These are phyloP conservation scores for Stylophora pistillata DNA, from an alignment of 64 coral and sea anemone genomes.

Conservation along the genomic window DNA sequence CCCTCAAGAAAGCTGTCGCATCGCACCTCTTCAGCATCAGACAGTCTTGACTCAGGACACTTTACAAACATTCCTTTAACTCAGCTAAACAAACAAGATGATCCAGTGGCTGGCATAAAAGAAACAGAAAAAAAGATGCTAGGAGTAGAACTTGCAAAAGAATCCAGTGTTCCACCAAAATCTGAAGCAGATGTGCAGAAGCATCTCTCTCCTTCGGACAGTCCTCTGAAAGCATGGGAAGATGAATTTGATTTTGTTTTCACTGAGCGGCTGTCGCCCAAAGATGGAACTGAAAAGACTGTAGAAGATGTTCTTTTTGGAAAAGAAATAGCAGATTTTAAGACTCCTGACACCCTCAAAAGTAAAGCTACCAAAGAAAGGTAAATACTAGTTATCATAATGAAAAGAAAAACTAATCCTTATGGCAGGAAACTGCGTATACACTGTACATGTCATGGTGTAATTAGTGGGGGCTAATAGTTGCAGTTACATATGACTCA, in stretches of 20 bases:
- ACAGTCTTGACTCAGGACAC: constrained; percentile 36
- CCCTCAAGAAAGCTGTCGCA: background rate
- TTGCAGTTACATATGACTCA: no score
- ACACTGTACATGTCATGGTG: no score
- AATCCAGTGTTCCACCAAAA: background rate
- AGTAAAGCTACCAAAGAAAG: background rate
- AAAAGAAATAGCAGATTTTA: constrained; percentile 6
- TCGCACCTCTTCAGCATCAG: constrained; percentile 20
- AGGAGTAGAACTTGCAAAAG: background rate
- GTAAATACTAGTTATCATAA: background rate
- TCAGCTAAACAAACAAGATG: constrained; percentile 14
- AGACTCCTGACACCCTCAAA: constrained; percentile 37
- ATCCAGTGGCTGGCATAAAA: background rate
- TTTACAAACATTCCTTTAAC: constrained; percentile 29
- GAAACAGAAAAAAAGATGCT: background rate
- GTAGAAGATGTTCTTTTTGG: constrained; percentile 46
- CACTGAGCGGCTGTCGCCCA: constrained; percentile 34
- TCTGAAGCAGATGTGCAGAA: background rate
- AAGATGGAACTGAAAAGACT: constrained; percentile 21
- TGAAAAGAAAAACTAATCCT: no score
- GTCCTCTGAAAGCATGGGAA: constrained; percentile 27
- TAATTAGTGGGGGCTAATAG: no score
- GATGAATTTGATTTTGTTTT: constrained; percentile 47
- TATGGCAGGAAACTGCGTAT: no score
- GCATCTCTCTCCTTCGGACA: background rate